Percentiles rank a stretch among this genome's conserved stretches.
Conservation (phyloP, 2,888 invertebrate species). For the Callosobruchus maculatus region DNA sequence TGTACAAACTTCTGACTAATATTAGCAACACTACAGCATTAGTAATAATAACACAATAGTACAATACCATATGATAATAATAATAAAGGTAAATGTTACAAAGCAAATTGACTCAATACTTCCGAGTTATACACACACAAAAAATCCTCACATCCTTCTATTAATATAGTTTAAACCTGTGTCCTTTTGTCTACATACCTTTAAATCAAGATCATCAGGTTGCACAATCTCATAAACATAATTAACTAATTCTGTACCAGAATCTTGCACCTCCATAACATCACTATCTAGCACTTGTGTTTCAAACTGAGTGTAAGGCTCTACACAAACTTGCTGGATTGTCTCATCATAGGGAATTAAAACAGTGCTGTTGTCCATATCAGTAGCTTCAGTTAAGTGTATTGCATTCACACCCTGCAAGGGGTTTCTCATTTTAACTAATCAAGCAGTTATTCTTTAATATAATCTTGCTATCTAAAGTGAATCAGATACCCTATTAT, state of each 20-base stretch:
- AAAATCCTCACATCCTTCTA: no score
- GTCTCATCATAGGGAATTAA: slow-evolving; percentile 1
- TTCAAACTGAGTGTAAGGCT: not conserved
- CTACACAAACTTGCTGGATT: slow-evolving; percentile 7
- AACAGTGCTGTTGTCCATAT: slow-evolving; percentile 2
- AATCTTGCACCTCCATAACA: not conserved
- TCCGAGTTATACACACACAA: no score
- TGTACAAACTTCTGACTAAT: slow-evolving; percentile 8
- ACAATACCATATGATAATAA: no score
- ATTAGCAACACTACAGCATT: no score
- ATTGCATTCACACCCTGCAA: slow-evolving; percentile 16
- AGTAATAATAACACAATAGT: no score
- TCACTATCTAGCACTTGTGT: slow-evolving; percentile 1
- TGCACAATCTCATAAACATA: slow-evolving; percentile 40
- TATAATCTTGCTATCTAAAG: no score
- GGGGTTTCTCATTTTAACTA: not conserved
- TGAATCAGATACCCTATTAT: no score
- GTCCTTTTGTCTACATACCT: slow-evolving; percentile 29
- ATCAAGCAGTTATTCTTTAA: not conserved
- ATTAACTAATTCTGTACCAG: slow-evolving; percentile 8
- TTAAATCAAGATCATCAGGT: slow-evolving; percentile 41
- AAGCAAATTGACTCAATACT: no score
- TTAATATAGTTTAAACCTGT: no score
- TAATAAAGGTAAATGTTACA: no score
- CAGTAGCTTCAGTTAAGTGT: slow-evolving; percentile 12